Evolutionary conservation across 2,113 vertebrate genomes (phyloP).

Genomic region (Stomatorhinus ivindoensis): DNA sequence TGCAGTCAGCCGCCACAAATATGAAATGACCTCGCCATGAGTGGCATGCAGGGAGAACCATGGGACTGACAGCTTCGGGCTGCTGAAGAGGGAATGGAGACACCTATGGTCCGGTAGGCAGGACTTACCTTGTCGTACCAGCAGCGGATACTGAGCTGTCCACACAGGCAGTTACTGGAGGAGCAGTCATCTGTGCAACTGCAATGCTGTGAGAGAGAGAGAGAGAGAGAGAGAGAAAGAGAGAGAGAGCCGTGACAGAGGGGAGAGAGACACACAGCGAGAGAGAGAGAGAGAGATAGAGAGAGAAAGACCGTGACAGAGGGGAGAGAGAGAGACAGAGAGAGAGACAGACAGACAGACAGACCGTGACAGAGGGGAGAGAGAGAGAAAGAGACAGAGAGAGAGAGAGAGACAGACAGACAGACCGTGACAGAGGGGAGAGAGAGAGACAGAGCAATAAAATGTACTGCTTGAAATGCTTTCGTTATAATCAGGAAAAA

Average conservation of each 20-base stretch:
- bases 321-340: background rate
- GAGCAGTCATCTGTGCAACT: conserved; percentile 83
- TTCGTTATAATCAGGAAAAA: background rate
- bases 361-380: background rate
- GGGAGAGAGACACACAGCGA: too few relatives aligned
- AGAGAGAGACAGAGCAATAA: background rate
- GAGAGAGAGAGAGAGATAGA: background rate
- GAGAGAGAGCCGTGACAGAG: background rate
- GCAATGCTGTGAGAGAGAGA: conserved; percentile 64
- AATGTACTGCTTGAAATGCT: background rate
- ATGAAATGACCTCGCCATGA: background rate
- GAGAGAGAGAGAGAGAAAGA: background rate
- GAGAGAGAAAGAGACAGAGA: background rate
- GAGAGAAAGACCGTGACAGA: background rate
- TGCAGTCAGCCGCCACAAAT: background rate
- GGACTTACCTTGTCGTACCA: conserved; percentile 85
- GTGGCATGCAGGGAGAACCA: background rate
- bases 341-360: background rate
- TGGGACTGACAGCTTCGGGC: background rate
- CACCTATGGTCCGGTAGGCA: background rate
- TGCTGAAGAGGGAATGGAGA: background rate
- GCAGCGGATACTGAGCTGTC: conserved; percentile 89
- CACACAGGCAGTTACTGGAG: conserved; percentile 85
- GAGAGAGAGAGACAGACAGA: background rate
- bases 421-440: background rate